Evolutionary conservation across 30 jellyfish, hydroid and myxozoan genomes (phyloP), one percentile per base, ranked within the genome.

Genomic region (Chrysaora quinquecirrha): DNA sequence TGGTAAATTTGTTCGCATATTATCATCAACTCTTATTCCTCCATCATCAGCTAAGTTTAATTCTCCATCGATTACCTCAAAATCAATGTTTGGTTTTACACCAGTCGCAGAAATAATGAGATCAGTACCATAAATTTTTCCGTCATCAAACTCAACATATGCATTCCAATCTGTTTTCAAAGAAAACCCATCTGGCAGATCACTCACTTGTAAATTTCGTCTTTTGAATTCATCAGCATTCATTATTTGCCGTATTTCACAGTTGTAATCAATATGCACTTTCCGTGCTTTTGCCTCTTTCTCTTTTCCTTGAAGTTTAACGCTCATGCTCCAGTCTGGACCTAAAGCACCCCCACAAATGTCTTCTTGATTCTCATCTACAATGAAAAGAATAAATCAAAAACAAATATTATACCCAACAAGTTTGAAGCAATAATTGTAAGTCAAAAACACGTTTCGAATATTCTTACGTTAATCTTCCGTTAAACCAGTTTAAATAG

Each of bases 291-390:
- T 54, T 7, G 62, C 27, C 1, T 54, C 2, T 30, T 4, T 24
- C 21, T 50, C 80, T 31, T 32, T 71, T 18, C 87, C 96, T 64
- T 64, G 21, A 43, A 85, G 34, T 4, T 49, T 19, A 7, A 82
- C 90, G 47, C 35, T 66, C 89, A 86, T 14, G 64, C 93, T 75
- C 99, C 99, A 94, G 63, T 94, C 99, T 34, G 99, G 99, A 6
- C 99, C 99, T 0, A 94, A 87, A 0, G 99, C 96, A 24, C 95
- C 82, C 14, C 99, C 99, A 16, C 35, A 48, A 24, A 76, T 24
- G 21, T 48, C 11, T 29, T 47, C 90, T 14, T 48, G 30, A 32
- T 11, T 27, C 34, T 0, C 43, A 65, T 38, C 86, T 62, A 38
- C 14, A 38, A 38, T 14, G 14, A 38, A 14, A 38, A 38, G n/a